Conservation (phyloP, 2,113 vertebrate genomes). For the Passer montanus region DNA sequence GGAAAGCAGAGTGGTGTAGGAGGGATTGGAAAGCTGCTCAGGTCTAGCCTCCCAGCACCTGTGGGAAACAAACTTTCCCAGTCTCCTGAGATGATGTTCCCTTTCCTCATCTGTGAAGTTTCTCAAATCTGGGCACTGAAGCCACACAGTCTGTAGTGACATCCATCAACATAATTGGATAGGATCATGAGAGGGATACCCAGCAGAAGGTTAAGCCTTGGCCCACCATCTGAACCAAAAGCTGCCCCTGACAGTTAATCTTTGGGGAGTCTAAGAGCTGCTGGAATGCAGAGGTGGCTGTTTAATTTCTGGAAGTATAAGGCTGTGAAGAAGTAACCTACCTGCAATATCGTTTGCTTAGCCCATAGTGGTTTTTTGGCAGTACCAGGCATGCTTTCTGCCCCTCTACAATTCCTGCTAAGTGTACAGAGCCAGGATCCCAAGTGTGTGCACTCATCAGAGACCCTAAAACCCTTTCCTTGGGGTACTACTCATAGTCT, state of each 20-base stretch:
- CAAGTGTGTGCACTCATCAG: not conserved
- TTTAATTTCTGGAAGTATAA: not conserved
- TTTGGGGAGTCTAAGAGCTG: not conserved
- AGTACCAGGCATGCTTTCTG: not conserved
- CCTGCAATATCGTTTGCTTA: not conserved
- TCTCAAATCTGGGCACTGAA: not conserved
- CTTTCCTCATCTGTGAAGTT: not conserved
- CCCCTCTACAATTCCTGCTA: not conserved
- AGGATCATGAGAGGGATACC: not conserved
- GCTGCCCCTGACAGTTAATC: not conserved
- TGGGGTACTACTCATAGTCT: not conserved
- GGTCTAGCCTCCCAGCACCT: not conserved
- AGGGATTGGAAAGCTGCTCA: not conserved
- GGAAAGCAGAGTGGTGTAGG: not conserved
- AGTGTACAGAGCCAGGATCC: not conserved
- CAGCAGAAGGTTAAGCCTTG: not conserved
- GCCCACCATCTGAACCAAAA: not conserved
- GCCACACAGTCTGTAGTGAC: not conserved
- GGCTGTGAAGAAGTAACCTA: not conserved
- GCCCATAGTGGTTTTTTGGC: not conserved
- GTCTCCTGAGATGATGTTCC: not conserved
- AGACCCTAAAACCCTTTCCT: not conserved
- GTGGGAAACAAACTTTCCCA: not conserved
- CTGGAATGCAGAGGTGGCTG: not conserved
- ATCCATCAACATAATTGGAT: not conserved